A percentile compares a stretch with the other conserved stretches of the same genome.
Conservation (phyloP, 2,888 invertebrate genomes). For the Tipula vernalis region DNA sequence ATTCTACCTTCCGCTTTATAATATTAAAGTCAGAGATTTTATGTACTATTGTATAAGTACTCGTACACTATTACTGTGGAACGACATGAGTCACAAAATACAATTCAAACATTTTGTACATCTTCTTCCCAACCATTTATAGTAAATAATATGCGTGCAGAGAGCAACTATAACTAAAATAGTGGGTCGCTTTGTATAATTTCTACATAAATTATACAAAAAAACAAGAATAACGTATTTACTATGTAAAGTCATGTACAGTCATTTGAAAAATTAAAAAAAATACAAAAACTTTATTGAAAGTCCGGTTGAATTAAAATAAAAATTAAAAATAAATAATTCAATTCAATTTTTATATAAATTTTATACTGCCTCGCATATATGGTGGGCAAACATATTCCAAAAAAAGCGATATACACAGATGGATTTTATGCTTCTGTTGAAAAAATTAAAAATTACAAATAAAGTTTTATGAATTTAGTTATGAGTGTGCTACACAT, state of each 20-base stretch:
- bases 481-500: not conserved
- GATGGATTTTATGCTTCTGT: not conserved
- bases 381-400: not conserved
- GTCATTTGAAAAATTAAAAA: not conserved
- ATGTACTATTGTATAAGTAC: no score
- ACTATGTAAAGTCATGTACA: not conserved
- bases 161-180: not conserved
- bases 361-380: not conserved
- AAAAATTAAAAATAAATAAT: not conserved
- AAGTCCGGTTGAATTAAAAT: not conserved
- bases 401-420: not conserved
- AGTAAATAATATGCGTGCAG: not conserved
- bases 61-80: no score
- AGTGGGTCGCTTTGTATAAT: not conserved
- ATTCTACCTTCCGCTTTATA: not conserved
- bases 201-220: not conserved
- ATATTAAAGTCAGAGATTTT: not conserved
- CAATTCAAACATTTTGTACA: not conserved
- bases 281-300: not conserved
- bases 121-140: not conserved
- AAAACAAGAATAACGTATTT: not conserved
- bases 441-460: not conserved
- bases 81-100: not conserved
- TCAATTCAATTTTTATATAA: not conserved
- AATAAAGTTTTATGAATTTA: not conserved